phyloP scores from a whole-genome alignment of 2,113 vertebrate species.

The Tragelaphus buxtoni region DNA sequence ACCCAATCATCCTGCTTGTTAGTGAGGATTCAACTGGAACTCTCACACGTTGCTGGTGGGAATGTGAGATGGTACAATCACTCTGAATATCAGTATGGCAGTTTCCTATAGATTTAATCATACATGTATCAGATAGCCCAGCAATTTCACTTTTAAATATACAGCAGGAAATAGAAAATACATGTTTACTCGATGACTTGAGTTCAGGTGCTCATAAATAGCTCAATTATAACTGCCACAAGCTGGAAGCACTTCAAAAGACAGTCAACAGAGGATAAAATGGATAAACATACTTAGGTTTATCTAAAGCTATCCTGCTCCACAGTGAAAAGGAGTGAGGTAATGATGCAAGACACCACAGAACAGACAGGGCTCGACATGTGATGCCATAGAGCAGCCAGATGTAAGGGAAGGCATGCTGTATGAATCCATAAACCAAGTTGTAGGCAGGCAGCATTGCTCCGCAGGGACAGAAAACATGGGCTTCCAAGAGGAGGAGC shows the following conservation, averaged over 20 bases:
- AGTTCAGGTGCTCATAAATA: neutral
- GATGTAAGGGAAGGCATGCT: neutral
- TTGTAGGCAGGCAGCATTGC: neutral
- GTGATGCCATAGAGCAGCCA: neutral
- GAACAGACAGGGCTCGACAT: neutral
- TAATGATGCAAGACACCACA: neutral
- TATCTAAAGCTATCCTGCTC: too few relatives aligned
- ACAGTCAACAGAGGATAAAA: neutral
- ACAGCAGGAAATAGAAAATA: neutral
- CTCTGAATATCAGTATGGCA: neutral
- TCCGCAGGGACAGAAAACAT: neutral
- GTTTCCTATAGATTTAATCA: neutral
- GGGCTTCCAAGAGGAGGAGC: neutral
- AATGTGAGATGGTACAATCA: neutral
- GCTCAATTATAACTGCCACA: neutral
- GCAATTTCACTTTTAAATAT: neutral
- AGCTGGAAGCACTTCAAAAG: neutral
- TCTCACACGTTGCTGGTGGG: neutral
- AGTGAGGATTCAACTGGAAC: neutral
- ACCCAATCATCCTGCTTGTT: neutral
- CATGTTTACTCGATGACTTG: neutral
- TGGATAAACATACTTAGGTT: neutral
- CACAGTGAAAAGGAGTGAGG: neutral
- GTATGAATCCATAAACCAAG: neutral
- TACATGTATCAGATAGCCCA: neutral